phyloP scores from a whole-genome alignment of 2,888 invertebrate genomes.

The Euplagia quadripunctaria region DNA sequence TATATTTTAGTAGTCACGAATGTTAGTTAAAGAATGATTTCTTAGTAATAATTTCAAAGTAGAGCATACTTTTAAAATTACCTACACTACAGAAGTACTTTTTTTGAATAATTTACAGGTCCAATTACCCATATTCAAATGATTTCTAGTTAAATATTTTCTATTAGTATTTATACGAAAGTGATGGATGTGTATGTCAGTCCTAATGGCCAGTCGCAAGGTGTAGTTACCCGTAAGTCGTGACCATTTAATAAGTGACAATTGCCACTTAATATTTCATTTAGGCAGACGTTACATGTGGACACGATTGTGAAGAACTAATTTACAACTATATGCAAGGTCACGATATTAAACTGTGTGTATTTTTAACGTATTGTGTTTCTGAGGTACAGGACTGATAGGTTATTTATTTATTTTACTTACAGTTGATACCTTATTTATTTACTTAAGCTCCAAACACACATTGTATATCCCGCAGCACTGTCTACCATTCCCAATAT shows the following conservation, averaged over 20 bases:
- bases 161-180: background rate
- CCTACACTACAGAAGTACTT: background rate
- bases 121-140: background rate
- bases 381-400: background rate
- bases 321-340: conserved; percentile 36
- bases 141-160: background rate
- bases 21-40: background rate
- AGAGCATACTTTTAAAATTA: background rate
- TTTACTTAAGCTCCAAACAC: too few species aligned
- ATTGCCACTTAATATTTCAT: conserved; percentile 57
- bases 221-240: conserved; percentile 37
- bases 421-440: background rate
- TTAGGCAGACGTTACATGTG: conserved; percentile 47
- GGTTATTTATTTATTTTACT: background rate
- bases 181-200: conserved; percentile 9
- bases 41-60: too few species aligned
- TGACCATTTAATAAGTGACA: conserved; percentile 63
- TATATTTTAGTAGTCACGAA: background rate
- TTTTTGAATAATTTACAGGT: background rate
- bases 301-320: conserved; percentile 30
- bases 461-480: too few species aligned
- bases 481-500: too few species aligned
- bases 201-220: conserved; percentile 2
- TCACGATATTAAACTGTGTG: background rate
- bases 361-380: background rate